Evolutionary conservation across 2,888 invertebrate genomes (phyloP).

Genomic region (Drosophila siamana): DNA sequence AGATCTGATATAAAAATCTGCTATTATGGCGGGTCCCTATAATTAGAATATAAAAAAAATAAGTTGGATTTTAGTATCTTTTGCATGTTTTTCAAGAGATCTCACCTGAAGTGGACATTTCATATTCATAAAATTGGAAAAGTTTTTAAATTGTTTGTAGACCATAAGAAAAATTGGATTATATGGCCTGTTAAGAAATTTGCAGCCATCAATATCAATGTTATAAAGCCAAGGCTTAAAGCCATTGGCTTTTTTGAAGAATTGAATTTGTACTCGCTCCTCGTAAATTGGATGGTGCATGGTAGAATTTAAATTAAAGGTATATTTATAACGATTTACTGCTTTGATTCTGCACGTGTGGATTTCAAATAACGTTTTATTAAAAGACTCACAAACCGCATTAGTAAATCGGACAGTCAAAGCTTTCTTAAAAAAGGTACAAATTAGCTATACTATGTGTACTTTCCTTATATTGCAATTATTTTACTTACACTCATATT

Average conservation of each 20-base stretch:
- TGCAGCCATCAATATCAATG: background rate
- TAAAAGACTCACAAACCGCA: background rate
- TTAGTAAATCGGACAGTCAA: background rate
- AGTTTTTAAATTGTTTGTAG: slow-evolving; percentile 2
- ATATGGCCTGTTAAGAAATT: background rate
- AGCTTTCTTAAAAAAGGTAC: background rate
- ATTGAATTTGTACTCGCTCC: background rate
- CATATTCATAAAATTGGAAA: slow-evolving; percentile 1
- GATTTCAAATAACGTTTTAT: background rate
- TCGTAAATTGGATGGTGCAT: background rate
- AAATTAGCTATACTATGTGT: background rate
- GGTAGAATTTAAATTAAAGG: background rate
- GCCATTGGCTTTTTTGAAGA: background rate
- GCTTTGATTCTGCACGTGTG: background rate
- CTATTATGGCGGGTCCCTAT: background rate
- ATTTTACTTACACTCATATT: background rate
- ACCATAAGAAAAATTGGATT: background rate
- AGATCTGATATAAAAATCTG: too few relatives aligned
- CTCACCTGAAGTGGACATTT: background rate
- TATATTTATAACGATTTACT: background rate
- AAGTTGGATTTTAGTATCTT: too few relatives aligned
- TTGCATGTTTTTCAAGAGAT: background rate
- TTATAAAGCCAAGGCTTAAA: background rate
- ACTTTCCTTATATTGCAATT: background rate
- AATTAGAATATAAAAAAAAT: background rate